Base-by-base conservation (phyloP, 2,888 invertebrate genomes). In the Aphidius colemani region DNA sequence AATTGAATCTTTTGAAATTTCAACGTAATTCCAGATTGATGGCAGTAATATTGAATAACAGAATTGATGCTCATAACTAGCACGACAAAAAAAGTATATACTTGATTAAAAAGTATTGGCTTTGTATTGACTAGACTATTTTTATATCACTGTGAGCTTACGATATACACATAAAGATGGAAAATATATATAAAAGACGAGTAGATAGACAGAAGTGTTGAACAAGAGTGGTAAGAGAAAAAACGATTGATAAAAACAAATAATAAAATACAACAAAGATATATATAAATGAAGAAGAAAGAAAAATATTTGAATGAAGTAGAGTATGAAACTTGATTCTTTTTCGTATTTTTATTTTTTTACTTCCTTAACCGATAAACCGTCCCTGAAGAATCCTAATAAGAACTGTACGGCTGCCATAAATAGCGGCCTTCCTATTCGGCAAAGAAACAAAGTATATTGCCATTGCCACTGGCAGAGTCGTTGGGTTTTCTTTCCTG, bases 381-480 rank as follows among this genome's bases (percentile, higher is more conserved):
- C 68, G 70, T 67, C 69, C 71, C 69, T 69, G 63, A 69, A 70
- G 71, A 72, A 71, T 73, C 71, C 71, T 72, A 75, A 75, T 76
- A 74, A 75, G 73, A 73, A 72, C 69, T 70, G 70, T 71, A 74
- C 68, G 70, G 67, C 70, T 71, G 72, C 71, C 73, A 71, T 74
- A 75, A 75, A 76, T 74, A 72, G 71, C 69, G 67, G 71, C 69
- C 71, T 72, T 72, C 64, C 71, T 70, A 68, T 73, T 73, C 72
- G 70, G 69, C 69, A 68, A 71, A 70, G 70, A 72, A 75, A 72
- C 69, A 74, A 72, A 72, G 72, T 73, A 72, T 72, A 74, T 75
- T 72, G 75, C 73, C 72, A 71, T 66, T 73, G 72, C 73, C 72
- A 71, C 66, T 73, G 72, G 71, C 74, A 72, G 73, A 70, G 69